Base-by-base conservation (phyloP, 2,888 invertebrate species). In the Allacma fusca region DNA sequence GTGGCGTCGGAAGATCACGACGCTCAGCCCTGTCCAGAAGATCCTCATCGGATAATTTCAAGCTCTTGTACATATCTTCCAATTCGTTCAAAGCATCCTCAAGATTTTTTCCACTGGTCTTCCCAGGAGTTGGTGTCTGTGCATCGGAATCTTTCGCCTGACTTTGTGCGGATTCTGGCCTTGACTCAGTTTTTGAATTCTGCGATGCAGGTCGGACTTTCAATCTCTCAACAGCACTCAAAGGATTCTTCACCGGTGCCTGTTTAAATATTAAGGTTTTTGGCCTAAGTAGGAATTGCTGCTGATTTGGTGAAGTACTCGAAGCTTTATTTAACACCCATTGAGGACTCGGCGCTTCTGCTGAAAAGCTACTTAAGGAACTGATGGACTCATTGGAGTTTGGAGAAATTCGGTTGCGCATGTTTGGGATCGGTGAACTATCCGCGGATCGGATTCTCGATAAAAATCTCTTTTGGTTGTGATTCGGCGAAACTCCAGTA, bases 71-170 rank as follows among this genome's bases (percentile, higher is more conserved):
- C 85, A 96, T 95, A n/a, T 93, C 93, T 88, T 96, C 96, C 76
- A 96, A 87, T 87, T 96, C 96, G 84, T 92, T 92, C 28, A 96
- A 89, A 74, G 96, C 96, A 85, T 96, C 95, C 85, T 95, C 95
- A 57, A 95, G 88, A 86, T 94, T 94, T 73, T 79, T 83, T 59
- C 83, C 83, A 9, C 82, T 81, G 64, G 79, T 81, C 80, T 81
- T 83, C 28, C 78, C 78, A 73, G 76, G 19, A n/a, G 24, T 21
- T 12, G 71, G 44, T n/a, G 59, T 40, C 40, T 40, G 40, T 13
- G 40, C 40, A 13, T 40, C 40, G 40, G 40, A 40, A 40, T 19
- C 23, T 7, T 59, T 7, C 7, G 59, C 59, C 40, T 40, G 40
- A 40, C 40, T 40, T 40, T 40, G 40, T 13, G 40, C 40, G 13